phyloP scores from a whole-genome alignment of 2,797 vertebrate species.

The Tympanoctomys barrerae region DNA sequence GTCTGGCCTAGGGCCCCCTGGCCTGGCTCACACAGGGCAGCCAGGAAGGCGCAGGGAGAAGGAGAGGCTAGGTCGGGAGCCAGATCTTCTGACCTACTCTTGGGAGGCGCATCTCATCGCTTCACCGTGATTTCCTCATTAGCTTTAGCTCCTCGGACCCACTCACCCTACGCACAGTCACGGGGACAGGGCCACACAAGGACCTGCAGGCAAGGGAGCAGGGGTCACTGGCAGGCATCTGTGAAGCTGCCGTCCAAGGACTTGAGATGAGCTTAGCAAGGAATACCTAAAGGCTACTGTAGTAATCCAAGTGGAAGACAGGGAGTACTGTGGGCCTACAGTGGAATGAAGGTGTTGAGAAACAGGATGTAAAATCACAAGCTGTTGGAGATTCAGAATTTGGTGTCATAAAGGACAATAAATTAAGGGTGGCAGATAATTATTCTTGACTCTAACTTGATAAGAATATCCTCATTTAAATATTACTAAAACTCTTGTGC shows the following conservation, averaged over 20 bases:
- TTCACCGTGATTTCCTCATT: background rate
- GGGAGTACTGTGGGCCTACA: background rate
- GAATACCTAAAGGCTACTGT: background rate
- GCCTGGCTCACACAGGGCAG: background rate
- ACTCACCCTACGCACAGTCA: background rate
- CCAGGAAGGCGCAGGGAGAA: background rate
- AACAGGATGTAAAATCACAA: background rate
- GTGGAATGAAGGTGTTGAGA: background rate
- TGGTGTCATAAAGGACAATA: background rate
- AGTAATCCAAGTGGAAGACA: background rate
- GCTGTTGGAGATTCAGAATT: background rate
- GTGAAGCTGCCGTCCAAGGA: background rate
- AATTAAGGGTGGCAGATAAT: background rate
- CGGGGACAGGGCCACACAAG: background rate
- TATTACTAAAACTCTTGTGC: background rate
- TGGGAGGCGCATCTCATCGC: background rate
- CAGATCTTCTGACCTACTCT: background rate
- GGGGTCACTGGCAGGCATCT: background rate
- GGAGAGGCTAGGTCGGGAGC: background rate
- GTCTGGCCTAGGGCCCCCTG: background rate
- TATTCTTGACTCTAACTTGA: background rate
- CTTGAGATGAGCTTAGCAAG: background rate
- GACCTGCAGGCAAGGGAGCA: background rate
- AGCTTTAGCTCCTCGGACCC: background rate
- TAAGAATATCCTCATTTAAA: background rate